A percentile compares a stretch with the other conserved stretches of the same genome.
These are phyloP conservation scores for Escarpia spicata DNA, from an alignment of 2,888 invertebrate species.

Conservation along the genomic window DNA sequence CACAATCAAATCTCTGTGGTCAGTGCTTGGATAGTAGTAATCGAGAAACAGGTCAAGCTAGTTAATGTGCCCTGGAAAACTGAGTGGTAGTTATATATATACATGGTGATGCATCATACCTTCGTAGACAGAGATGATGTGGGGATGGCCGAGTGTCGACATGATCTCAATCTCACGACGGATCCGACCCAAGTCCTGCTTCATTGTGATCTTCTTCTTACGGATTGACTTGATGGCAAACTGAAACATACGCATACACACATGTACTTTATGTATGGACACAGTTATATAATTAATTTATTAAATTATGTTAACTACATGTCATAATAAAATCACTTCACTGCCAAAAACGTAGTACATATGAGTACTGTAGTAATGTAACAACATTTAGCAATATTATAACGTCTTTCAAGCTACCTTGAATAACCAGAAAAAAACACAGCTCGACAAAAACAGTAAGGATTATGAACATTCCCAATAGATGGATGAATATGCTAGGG, in stretches of 20 bases:
- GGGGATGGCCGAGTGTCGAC: constrained; percentile 97
- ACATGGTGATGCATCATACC: constrained; percentile 71
- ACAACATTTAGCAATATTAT: no score
- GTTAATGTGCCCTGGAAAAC: constrained; percentile 2
- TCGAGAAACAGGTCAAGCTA: not conserved
- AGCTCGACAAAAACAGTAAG: no score
- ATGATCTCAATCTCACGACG: constrained; percentile 98
- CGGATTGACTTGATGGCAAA: constrained; percentile 86
- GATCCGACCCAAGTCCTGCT: constrained; percentile 95
- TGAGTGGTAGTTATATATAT: not conserved
- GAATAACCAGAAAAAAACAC: no score
- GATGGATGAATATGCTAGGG: no score
- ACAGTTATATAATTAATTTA: not conserved
- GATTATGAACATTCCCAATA: no score
- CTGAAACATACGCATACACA: constrained; percentile 61
- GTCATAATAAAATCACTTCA: not conserved
- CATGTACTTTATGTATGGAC: not conserved
- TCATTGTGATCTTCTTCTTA: constrained; percentile 69
- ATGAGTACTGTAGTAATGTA: not conserved
- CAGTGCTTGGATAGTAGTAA: not conserved
- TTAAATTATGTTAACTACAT: not conserved
- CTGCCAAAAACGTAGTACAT: not conserved
- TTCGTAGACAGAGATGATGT: constrained; percentile 99
- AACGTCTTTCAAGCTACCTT: no score
- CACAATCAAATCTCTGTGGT: not conserved